Evolutionary conservation across 2,797 vertebrate genomes (phyloP).

Genomic region (Aratinga solstitialis): DNA sequence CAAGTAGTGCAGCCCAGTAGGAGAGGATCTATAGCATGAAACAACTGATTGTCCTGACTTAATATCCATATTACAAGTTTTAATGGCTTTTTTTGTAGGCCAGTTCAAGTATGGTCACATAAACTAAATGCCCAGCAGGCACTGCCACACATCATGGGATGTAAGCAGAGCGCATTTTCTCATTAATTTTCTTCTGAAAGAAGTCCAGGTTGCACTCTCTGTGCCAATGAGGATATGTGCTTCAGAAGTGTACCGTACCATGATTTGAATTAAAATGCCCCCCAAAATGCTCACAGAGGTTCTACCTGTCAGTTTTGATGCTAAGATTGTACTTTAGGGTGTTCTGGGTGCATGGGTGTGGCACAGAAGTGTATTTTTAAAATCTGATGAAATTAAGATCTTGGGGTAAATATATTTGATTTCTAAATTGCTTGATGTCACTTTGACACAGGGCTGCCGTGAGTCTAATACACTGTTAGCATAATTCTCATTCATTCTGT

Average conservation of each 20-base stretch:
- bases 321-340: background rate
- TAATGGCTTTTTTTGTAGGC: background rate
- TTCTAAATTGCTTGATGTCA: background rate
- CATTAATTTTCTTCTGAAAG: background rate
- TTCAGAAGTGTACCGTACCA: background rate
- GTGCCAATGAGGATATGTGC: background rate
- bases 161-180: background rate
- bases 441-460: background rate
- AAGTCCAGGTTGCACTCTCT: background rate
- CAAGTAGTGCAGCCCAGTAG: background rate
- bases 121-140: background rate
- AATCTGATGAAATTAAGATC: background rate
- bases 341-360: rapidly evolving
- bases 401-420: background rate
- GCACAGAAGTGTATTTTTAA: background rate
- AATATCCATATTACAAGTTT: background rate
- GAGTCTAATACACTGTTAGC: background rate
- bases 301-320: background rate
- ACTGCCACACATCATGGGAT: background rate
- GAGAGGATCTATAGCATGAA: background rate
- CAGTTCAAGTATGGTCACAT: background rate
- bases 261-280: background rate
- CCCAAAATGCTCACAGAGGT: background rate
- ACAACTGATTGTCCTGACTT: background rate
- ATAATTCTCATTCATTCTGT: background rate